Evolutionary conservation across 2,888 invertebrate genomes (phyloP).

Genomic region (Limenitis camilla): DNA sequence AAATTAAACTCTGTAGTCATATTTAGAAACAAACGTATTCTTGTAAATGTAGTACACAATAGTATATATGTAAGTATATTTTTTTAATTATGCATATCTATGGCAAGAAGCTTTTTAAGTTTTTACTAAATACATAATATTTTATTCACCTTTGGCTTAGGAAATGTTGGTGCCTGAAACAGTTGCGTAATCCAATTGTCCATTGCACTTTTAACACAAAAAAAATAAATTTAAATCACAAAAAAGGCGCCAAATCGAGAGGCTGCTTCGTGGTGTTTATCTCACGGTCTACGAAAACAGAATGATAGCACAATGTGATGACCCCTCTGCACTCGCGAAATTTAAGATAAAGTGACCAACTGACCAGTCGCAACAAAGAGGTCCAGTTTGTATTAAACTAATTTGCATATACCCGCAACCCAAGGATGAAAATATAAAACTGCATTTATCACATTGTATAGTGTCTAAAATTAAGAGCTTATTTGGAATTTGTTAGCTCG

Average conservation of each 20-base stretch:
- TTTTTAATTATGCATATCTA: not conserved
- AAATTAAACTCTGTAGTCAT: not conserved
- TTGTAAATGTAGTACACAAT: no score
- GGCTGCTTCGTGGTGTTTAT: conserved; percentile 42
- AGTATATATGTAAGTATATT: no score
- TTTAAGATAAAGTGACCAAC: conserved; percentile 59
- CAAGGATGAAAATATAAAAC: not conserved
- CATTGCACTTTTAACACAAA: conserved; percentile 36
- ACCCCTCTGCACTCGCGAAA: conserved; percentile 63
- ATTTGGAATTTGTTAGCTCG: not conserved
- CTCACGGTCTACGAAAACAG: conserved; percentile 48
- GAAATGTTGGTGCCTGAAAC: conserved; percentile 58
- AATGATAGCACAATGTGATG: conserved; percentile 62
- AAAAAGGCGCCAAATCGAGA: conserved; percentile 5
- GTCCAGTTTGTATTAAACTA: conserved; percentile 32
- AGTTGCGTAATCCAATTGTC: conserved; percentile 69
- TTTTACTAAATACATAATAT: not conserved
- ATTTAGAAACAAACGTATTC: no score
- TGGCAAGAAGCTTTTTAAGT: not conserved
- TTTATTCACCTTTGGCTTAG: conserved; percentile 52
- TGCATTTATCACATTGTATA: not conserved
- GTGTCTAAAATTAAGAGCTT: not conserved
- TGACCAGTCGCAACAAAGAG: conserved; percentile 54
- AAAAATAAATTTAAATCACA: conserved; percentile 1
- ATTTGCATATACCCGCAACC: conserved; percentile 49